Evolutionary conservation across 2,888 invertebrate genomes (phyloP).

Genomic region (Nemotelus nigrinus): DNA sequence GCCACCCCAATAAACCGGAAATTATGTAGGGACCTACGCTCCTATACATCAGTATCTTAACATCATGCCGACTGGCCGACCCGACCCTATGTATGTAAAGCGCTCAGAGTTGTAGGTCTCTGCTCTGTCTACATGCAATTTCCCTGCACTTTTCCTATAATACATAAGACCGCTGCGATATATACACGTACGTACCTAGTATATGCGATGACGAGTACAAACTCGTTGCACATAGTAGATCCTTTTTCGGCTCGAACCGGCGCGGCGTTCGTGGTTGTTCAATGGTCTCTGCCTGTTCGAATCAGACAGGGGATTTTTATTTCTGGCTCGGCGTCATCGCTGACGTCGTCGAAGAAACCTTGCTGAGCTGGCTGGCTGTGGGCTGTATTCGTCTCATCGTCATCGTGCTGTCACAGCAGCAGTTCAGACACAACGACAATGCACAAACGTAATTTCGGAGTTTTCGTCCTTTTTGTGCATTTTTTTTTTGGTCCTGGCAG

Average conservation of each 20-base stretch:
- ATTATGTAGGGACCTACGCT: constrained; percentile 39
- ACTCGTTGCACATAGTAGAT: neutral
- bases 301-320: neutral
- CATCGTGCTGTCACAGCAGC: too few relatives aligned
- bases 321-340: constrained; percentile 14
- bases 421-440: too few relatives aligned
- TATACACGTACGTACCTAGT: too few relatives aligned
- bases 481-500: too few relatives aligned
- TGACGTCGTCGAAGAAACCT: neutral
- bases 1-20: constrained; percentile 44
- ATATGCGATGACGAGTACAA: neutral
- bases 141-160: constrained; percentile 41
- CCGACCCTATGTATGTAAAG: constrained; percentile 1
- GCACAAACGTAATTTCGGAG: too few relatives aligned
- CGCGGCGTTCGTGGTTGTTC: neutral
- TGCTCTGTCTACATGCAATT: constrained; percentile 21
- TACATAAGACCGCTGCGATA: neutral
- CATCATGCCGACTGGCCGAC: neutral
- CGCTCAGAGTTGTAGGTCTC: neutral
- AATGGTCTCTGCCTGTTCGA: neutral
- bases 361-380: too few relatives aligned
- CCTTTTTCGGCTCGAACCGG: constrained; percentile 1
- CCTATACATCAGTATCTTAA: constrained; percentile 16
- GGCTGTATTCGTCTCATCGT: too few relatives aligned
- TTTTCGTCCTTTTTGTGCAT: too few relatives aligned